Conservation (phyloP, 2,888 invertebrate genomes). For the Drosophila affinis region DNA sequence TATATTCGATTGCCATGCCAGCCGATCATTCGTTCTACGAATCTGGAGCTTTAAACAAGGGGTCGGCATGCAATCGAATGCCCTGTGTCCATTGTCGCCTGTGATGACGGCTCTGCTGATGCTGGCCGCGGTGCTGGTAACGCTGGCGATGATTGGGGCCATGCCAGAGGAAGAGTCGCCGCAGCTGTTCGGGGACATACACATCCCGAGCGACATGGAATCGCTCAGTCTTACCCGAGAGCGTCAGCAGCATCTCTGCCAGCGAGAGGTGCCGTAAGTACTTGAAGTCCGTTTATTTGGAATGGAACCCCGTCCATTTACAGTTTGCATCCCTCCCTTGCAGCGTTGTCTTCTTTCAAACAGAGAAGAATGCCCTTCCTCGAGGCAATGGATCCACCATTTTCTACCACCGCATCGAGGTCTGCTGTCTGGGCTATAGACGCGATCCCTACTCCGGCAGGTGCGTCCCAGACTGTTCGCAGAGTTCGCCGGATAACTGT, state of each 20-base stretch:
- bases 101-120: constrained; percentile 20
- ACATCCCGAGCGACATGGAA: constrained; percentile 48
- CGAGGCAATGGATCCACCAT: constrained; percentile 83
- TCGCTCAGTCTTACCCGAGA: constrained; percentile 56
- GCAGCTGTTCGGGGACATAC: constrained; percentile 61
- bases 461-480: constrained; percentile 83
- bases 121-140: constrained; percentile 4
- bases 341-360: constrained; percentile 80
- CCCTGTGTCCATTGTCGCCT: constrained; percentile 2
- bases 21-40: constrained; percentile 37
- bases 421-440: constrained; percentile 89
- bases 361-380: constrained; percentile 55
- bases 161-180: constrained; percentile 5
- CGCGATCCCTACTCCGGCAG: constrained; percentile 85
- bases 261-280: constrained; percentile 81
- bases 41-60: constrained; percentile 15
- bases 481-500: constrained; percentile 82
- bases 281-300: too few species aligned
- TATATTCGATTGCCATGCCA: constrained; percentile 1
- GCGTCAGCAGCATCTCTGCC: constrained; percentile 59
- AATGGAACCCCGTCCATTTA: not conserved
- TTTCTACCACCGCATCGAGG: constrained; percentile 86
- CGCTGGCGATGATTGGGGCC: not conserved
- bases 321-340: not conserved
- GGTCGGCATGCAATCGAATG: constrained; percentile 29